Base-by-base conservation (phyloP, 2,888 invertebrate species). In the Gymnoscelis rufifasciata region DNA sequence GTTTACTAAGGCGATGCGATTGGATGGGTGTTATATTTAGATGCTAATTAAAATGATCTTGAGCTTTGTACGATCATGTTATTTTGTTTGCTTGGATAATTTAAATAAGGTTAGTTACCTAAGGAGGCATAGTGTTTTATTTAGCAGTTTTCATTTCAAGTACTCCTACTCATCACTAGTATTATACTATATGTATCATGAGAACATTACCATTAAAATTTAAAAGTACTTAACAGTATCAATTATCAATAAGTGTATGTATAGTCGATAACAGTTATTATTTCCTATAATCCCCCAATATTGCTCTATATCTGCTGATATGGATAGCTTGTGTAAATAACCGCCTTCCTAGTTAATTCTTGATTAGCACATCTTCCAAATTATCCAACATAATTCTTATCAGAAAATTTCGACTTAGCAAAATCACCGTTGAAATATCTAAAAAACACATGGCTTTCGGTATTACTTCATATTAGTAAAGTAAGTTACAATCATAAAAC, bases 261-360 rank as follows among this genome's bases (percentile, higher is more conserved):
- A n/a, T 31, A 19, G 14, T 11, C 58, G 59, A 64, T 66, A 67
- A 42, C 59, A 59, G 56, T 63, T 56, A 77, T 76, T 74, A 71
- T 64, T 60, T 39, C 37, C 57, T 49, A 57, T 82, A 83, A 83
- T 81, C 75, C 77, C 64, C 66, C 63, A 77, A 78, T 81, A 83
- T 79, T 79, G 76, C 69, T 54, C 54, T 54, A 37, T 76, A 75
- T 77, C 74, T 63, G 30, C 58, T 37, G 53, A 49, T 54, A 38
- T 57, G 64, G 73, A 78, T 80, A 78, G 58, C 57, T 53, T 65
- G 62, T 52, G 61, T 57, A 67, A 67, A 64, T 47, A 52, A 33
- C 37, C 15, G 42, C 23, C 26, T 53, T 27, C 41, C 19, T 19
- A 19, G 19, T 19, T 19, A 19, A 19, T 3, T 3, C 19, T 5